Evolutionary conservation across 1,140 invertebrate species (phyloP), one percentile per base, ranked within the genome.

Genomic region (Andricus grossulariae): DNA sequence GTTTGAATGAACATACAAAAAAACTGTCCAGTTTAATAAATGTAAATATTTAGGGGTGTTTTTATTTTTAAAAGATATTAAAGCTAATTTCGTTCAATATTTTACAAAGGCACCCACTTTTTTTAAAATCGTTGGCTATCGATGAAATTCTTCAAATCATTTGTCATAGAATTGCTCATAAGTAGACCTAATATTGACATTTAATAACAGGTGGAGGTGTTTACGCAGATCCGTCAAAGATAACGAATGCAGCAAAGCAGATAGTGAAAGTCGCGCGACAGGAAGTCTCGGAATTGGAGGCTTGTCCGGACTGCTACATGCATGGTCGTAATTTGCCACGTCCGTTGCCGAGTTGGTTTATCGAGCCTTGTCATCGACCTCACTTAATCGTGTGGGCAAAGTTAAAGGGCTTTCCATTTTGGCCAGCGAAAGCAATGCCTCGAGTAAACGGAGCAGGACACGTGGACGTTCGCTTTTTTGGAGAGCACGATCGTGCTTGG

Each of bases 381-480:
- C 98, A 99, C 91, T 92, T 96, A 1, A 88, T 98, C 25, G 94
- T 98, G 0, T 98, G 97, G 97, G 97, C 97, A 0, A 97, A 98
- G 87, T 90, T 98, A 0, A 98, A 98, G 92, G 97, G 97, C 16
- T 98, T 98, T 86, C 98, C 97, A 3, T 98, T 96, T 90, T 98
- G 98, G 97, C 97, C 98, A 0, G 97, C 97, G 0, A 99, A 99
- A 92, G 96, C 95, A 0, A 95, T 98, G 94, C 93, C 94, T 8
- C 92, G 95, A 39, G 89, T 93, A 15, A 96, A 95, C 82, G 92
- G 93, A 45, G 92, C 94, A 72, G 94, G 95, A 0, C 92, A 94
- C 74, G 96, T 98, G 0, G 97, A 98, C 90, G 97, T 98, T 11
- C 91, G 97, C 16, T 99, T 99, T 91, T 99, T 99, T 91, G 98